Evolutionary conservation across 2,888 invertebrate genomes (phyloP), one percentile per base, ranked within the genome.

Genomic region (Nymphalis urticae): DNA sequence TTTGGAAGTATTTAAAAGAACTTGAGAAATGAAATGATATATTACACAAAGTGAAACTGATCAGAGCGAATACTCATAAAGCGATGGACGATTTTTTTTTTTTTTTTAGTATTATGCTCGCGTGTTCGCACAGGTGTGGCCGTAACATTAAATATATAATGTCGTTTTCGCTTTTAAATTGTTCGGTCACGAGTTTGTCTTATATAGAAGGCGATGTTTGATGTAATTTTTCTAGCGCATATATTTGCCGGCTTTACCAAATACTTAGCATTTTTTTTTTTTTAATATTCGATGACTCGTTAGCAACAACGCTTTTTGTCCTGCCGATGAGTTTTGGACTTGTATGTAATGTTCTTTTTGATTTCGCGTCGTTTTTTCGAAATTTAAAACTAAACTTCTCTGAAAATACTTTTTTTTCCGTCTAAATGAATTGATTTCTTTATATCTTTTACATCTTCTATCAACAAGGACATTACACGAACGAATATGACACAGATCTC

Each of bases 321-420:
- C 81, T 79, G 83, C 83, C 84, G 81, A 82, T 76, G 27, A 75
- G 78, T 79, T 80, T 80, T 81, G 80, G 82, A 78, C 75, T 76
- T 71, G 79, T 85, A 85, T 87, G 85, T 81, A 75, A 82, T 87
- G 88, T 85, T 87, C 86, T 86, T 86, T 86, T 85, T 83, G 80
- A 72, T 54, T 79, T 72, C 50, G 48, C 19, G 17, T 47, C 58
- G n/a, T 60, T 36, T 60, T 21, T 53, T 53, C 53, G 24, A 61
- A n/a, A 53, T 5, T 42, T 32, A 58, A 42, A 42, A 42, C 2
- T 3, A 4, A 13, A 13, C 0, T 42, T 13, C 10, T 10, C 10
- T 13, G 42, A 42, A 9, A 36, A 36, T 9, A 32, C 5, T 32
- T 32, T 42, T n/a, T 10, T 42, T 13, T 42, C 42, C 13, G 13